Evolutionary conservation across 1,140 invertebrate species (phyloP).

Genomic region (Elysia chlorotica): DNA sequence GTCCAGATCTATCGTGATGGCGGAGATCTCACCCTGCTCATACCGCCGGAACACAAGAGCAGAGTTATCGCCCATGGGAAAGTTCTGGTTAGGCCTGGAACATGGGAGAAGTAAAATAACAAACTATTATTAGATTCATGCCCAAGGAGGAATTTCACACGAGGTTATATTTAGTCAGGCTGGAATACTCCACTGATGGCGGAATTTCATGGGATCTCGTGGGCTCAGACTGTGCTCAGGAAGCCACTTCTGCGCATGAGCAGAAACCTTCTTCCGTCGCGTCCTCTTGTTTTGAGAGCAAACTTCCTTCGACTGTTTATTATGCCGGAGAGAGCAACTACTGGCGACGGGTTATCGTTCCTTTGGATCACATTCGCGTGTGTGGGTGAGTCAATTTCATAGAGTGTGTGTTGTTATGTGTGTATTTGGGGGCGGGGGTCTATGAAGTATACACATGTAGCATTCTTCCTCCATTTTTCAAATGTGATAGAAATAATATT

Average conservation of each 20-base stretch:
- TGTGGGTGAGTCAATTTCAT: constrained; percentile 65
- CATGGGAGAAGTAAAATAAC: too few species aligned
- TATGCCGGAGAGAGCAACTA: constrained; percentile 58
- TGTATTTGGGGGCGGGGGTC: too few species aligned
- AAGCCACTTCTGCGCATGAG: too few species aligned
- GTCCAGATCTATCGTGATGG: constrained; percentile 60
- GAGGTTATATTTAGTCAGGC: constrained; percentile 56
- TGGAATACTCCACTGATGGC: constrained; percentile 62
- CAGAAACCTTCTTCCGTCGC: constrained; percentile 49
- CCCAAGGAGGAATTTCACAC: too few species aligned
- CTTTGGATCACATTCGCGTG: constrained; percentile 57
- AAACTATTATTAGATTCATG: too few species aligned
- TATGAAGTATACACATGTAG: too few species aligned
- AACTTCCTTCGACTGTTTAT: constrained; percentile 54
- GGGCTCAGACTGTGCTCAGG: too few species aligned
- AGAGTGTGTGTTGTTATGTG: too few species aligned
- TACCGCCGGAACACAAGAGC: constrained; percentile 55
- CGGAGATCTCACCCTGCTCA: constrained; percentile 55
- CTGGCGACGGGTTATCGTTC: constrained; percentile 61
- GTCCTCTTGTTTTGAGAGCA: constrained; percentile 44
- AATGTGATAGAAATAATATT: too few species aligned
- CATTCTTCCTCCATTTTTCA: too few species aligned
- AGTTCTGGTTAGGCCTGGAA: too few species aligned
- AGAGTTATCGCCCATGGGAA: constrained; percentile 40
- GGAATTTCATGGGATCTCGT: constrained; percentile 60